A percentile compares a stretch with the other conserved stretches of the same genome.
phyloP scores from a whole-genome alignment of 2,113 vertebrate species.

The Mugil cephalus region DNA sequence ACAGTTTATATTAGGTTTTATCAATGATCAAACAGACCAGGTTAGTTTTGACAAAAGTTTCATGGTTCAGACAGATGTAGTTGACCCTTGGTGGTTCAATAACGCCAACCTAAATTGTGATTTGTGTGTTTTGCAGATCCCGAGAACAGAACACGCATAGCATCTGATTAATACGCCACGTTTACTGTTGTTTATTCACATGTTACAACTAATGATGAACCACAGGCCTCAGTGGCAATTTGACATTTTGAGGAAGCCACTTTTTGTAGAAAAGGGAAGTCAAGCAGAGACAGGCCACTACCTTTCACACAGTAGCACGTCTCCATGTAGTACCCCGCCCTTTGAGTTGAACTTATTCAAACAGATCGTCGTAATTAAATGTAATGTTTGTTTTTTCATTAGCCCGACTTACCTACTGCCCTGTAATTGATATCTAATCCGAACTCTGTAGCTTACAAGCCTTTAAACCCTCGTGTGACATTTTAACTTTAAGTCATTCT shows the following conservation, averaged over 20 bases:
- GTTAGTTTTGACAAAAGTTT: no score
- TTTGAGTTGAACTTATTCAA: neutral
- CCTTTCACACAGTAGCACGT: no score
- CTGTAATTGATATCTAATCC: no score
- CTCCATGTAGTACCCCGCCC: neutral
- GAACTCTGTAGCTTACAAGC: no score
- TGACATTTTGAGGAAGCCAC: conserved; percentile 57
- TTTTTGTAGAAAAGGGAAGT: conserved; percentile 64
- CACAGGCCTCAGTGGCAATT: neutral
- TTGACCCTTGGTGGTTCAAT: neutral
- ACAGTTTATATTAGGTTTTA: no score
- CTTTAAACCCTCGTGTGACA: no score
- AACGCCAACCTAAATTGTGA: neutral
- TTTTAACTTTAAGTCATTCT: no score
- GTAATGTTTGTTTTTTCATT: conserved; percentile 2
- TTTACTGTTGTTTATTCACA: no score
- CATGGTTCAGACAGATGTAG: no score
- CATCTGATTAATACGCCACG: no score
- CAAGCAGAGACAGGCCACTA: neutral
- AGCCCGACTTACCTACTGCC: neutral
- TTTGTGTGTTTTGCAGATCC: neutral
- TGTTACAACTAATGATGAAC: neutral
- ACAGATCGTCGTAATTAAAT: neutral
- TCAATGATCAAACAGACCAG: no score
- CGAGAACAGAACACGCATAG: neutral